phyloP scores from a whole-genome alignment of 2,888 invertebrate species.

The Pachliopta kotzebuea region DNA sequence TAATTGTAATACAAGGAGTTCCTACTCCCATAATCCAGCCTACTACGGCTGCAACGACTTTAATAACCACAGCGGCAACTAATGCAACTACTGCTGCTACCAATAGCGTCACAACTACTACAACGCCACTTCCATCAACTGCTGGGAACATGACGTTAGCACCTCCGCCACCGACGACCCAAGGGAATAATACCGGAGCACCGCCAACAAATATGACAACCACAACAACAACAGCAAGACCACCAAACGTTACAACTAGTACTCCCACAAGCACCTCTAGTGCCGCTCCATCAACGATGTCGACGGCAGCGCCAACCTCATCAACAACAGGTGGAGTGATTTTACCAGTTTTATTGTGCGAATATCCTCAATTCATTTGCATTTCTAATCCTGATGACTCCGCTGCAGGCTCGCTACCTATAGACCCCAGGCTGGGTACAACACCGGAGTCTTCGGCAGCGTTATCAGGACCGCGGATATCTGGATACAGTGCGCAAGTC shows the following conservation, averaged over 20 bases:
- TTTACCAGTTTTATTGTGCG: conserved; percentile 66
- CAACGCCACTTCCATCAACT: conserved; percentile 32
- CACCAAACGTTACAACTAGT: conserved; percentile 33
- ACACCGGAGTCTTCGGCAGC: conserved; percentile 57
- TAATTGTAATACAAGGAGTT: conserved; percentile 58
- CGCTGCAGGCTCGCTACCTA: conserved; percentile 64
- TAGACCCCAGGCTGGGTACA: conserved; percentile 74
- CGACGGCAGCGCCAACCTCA: conserved; percentile 28
- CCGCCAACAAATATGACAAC: conserved; percentile 36
- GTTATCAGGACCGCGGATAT: conserved; percentile 53
- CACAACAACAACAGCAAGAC: conserved; percentile 27
- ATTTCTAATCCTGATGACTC: conserved; percentile 68
- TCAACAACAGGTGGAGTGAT: conserved; percentile 51
- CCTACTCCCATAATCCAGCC: conserved; percentile 66
- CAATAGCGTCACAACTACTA: conserved; percentile 29
- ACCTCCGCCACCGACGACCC: conserved; percentile 32
- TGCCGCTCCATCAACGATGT: conserved; percentile 26
- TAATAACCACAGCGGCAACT: conserved; percentile 35
- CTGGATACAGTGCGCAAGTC: conserved; percentile 56
- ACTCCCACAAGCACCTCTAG: conserved; percentile 35
- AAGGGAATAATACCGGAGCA: conserved; percentile 24
- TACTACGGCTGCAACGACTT: conserved; percentile 49
- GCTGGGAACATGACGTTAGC: conserved; percentile 27
- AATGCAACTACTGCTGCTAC: conserved; percentile 34
- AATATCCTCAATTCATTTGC: conserved; percentile 67